A percentile compares a stretch with the other conserved stretches of the same genome.
phyloP scores from a whole-genome alignment of 2,888 invertebrate genomes.

The Eupithecia subumbrata region DNA sequence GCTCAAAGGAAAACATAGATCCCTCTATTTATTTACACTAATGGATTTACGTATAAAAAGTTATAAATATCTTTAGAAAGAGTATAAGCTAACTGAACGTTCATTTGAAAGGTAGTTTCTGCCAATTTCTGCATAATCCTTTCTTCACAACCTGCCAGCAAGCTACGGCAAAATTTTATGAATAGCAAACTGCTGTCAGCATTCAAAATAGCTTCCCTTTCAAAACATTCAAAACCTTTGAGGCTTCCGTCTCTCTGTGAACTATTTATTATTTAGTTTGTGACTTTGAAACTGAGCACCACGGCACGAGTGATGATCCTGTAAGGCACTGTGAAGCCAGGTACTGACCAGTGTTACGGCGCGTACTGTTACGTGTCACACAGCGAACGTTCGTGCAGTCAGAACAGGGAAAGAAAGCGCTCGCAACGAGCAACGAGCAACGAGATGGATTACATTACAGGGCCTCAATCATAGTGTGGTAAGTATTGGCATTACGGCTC shows the following conservation, averaged over 20 bases:
- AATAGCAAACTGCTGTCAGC: neutral
- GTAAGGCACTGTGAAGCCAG: neutral
- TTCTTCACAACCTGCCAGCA: neutral
- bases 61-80: neutral
- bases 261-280: conserved; percentile 1
- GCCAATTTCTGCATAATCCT: neutral
- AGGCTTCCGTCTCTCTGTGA: neutral
- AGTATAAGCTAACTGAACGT: neutral
- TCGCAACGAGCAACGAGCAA: too few species aligned
- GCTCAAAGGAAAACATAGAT: too few species aligned
- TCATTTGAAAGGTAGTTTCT: neutral
- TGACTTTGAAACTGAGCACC: neutral
- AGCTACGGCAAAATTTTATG: neutral
- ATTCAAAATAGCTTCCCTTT: conserved; percentile 1
- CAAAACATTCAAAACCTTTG: neutral
- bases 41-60: neutral
- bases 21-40: too few species aligned
- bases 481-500: too few species aligned
- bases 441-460: too few species aligned
- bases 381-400: too few species aligned
- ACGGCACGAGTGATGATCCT: neutral
- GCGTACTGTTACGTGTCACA: too few species aligned
- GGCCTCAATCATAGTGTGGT: too few species aligned
- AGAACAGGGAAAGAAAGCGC: too few species aligned
- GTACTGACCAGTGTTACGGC: too few species aligned